These are phyloP conservation scores for Stratiomys singularior DNA, from an alignment of 2,888 invertebrate genomes.

Conservation along the genomic window DNA sequence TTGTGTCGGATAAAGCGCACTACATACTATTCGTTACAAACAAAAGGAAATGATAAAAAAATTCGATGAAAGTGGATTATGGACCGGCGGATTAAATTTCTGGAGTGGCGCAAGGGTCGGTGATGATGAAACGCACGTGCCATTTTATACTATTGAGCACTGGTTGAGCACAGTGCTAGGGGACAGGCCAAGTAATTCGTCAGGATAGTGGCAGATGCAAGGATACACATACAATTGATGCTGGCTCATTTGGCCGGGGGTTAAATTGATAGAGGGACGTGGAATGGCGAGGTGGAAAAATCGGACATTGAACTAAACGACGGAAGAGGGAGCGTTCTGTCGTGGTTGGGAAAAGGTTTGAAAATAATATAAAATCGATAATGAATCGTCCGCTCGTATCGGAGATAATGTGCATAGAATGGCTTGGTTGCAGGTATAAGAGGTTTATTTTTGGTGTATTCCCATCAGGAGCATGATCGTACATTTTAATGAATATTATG, in stretches of 20 bases:
- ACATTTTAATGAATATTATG: neutral
- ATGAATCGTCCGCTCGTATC: neutral
- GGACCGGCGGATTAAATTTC: conserved; percentile 38
- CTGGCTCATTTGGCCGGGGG: neutral
- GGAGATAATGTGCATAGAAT: neutral
- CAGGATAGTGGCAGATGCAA: conserved; percentile 22
- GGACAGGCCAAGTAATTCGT: conserved; percentile 5
- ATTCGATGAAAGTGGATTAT: conserved; percentile 32
- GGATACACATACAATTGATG: neutral
- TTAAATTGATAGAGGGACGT: neutral
- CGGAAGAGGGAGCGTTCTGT: neutral
- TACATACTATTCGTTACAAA: conserved; percentile 1
- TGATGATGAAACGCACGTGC: conserved; percentile 32
- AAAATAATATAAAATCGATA: conserved; percentile 23
- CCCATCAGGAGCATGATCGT: neutral
- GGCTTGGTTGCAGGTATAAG: neutral
- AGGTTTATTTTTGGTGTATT: neutral
- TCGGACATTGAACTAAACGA: neutral
- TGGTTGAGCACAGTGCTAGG: too few relatives aligned
- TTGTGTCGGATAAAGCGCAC: neutral
- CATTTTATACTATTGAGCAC: neutral
- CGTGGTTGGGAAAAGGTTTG: neutral
- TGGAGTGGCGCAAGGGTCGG: conserved; percentile 7
- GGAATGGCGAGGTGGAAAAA: neutral
- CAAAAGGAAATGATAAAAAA: conserved; percentile 34